A percentile compares a stretch with the other conserved stretches of the same genome.
phyloP scores from a whole-genome alignment of 2,888 invertebrate species.

The Hydrotaea cyrtoneurina region DNA sequence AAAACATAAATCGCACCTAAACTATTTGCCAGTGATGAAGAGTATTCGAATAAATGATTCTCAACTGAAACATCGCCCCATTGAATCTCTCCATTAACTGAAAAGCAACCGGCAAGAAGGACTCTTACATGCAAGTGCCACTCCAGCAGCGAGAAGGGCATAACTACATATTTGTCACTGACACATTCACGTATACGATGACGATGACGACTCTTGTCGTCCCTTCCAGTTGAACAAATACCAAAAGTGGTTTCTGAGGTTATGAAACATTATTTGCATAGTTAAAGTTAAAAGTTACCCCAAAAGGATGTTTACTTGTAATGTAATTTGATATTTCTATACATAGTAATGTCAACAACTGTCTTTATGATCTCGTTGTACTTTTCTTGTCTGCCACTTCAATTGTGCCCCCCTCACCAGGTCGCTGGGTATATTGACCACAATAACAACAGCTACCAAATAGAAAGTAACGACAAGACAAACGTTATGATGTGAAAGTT shows the following conservation, averaged over 20 bases:
- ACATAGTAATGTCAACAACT: slow-evolving; percentile 23
- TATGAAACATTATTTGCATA: background rate
- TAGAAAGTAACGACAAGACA: background rate
- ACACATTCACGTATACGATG: too few species aligned
- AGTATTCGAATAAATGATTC: too few species aligned
- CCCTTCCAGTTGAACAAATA: background rate
- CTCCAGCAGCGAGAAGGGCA: background rate
- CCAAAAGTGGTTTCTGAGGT: background rate
- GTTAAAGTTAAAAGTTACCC: background rate
- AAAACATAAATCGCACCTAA: too few species aligned
- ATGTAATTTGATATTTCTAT: background rate
- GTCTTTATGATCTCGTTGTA: background rate
- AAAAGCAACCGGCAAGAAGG: background rate
- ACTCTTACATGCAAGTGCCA: background rate
- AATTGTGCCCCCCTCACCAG: too few species aligned
- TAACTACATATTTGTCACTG: too few species aligned
- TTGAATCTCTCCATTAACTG: too few species aligned
- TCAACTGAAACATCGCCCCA: too few species aligned
- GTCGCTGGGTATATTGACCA: background rate
- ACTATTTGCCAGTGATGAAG: too few species aligned
- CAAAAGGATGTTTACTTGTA: slow-evolving; percentile 12
- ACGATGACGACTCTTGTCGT: too few species aligned
- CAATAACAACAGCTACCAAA: background rate
- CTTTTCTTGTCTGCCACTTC: background rate
- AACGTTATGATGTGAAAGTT: background rate